Conservation (phyloP, 2,113 vertebrate species). For the Orcinus orca region DNA sequence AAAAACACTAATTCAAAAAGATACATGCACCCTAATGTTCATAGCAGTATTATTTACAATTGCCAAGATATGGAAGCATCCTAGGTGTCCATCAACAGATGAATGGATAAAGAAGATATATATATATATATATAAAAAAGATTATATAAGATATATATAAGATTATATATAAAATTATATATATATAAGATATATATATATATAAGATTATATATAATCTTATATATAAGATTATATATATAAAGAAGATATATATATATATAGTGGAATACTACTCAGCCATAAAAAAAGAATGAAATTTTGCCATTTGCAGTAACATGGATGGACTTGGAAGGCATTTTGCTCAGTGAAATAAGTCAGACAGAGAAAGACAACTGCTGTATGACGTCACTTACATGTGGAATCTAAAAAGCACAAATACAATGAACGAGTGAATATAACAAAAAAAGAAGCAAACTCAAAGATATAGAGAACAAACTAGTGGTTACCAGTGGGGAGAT, state of each 20-base stretch:
- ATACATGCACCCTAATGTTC: background rate
- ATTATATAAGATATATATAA: too few relatives aligned
- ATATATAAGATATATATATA: background rate
- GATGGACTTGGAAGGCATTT: too few relatives aligned
- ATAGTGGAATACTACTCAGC: background rate
- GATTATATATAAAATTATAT: too few relatives aligned
- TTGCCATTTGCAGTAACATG: background rate
- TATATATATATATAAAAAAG: background rate
- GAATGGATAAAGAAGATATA: background rate
- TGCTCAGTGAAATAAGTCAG: background rate
- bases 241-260: too few relatives aligned
- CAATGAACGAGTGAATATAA: background rate
- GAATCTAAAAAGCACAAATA: background rate
- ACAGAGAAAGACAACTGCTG: background rate
- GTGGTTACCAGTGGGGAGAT: background rate
- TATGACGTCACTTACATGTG: background rate
- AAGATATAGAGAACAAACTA: background rate
- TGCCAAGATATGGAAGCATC: background rate
- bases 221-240: too few relatives aligned
- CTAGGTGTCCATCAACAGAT: background rate
- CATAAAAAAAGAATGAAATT: background rate
- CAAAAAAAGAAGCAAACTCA: background rate
- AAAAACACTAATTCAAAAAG: background rate
- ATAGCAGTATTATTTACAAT: background rate
- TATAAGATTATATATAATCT: too few relatives aligned